Percentiles rank a stretch among this genome's conserved stretches.
phyloP scores from a whole-genome alignment of 2,113 vertebrate genomes.

The Misgurnus anguillicaudatus region DNA sequence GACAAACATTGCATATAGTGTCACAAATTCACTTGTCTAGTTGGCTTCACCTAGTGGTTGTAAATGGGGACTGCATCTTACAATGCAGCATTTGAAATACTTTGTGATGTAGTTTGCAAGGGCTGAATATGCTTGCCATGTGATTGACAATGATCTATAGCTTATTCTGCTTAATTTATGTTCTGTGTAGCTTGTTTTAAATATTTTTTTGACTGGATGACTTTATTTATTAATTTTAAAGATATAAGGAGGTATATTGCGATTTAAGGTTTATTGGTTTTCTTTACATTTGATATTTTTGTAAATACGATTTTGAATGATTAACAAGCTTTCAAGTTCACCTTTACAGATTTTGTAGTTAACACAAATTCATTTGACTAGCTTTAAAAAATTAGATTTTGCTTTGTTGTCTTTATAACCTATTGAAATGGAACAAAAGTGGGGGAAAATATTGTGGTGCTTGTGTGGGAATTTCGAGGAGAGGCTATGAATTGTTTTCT shows the following conservation, averaged over 20 bases:
- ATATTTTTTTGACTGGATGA: constrained; percentile 68
- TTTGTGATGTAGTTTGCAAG: constrained; percentile 52
- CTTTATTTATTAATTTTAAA: constrained; percentile 80
- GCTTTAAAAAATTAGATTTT: not conserved
- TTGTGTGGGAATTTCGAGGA: constrained; percentile 54
- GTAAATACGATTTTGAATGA: constrained; percentile 59
- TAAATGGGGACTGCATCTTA: constrained; percentile 5
- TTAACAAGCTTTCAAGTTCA: not conserved
- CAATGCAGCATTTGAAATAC: constrained; percentile 62
- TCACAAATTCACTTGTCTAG: not conserved
- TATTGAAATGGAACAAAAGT: not conserved
- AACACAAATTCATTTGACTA: not conserved
- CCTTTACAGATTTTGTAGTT: constrained; percentile 41
- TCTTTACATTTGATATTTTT: constrained; percentile 38
- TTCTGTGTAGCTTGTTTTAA: constrained; percentile 56
- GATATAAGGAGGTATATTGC: constrained; percentile 68
- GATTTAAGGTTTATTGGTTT: constrained; percentile 56
- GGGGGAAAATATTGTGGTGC: not conserved
- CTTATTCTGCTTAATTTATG: constrained; percentile 74
- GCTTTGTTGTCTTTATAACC: not conserved
- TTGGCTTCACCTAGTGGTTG: not conserved
- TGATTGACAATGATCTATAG: constrained; percentile 49
- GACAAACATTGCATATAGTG: not conserved
- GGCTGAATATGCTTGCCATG: constrained; percentile 17
- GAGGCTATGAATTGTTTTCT: constrained; percentile 68